phyloP scores from a whole-genome alignment of 2,797 vertebrate species.

The Cuculus canorus region DNA sequence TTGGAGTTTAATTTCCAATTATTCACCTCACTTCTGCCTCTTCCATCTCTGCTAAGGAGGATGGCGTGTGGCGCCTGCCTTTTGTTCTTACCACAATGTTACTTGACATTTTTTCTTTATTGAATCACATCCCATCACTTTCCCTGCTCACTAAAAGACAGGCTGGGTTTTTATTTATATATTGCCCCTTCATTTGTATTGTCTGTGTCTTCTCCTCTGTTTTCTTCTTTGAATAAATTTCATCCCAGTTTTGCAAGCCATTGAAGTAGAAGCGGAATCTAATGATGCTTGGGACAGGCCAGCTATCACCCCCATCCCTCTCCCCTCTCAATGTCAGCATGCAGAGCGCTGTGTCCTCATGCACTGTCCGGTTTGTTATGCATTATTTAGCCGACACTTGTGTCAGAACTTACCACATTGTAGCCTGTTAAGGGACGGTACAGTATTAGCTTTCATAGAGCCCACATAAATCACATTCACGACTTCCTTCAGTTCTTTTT shows the following conservation, averaged over 20 bases:
- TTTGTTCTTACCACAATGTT: conserved; percentile 27
- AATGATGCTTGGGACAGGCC: conserved; percentile 24
- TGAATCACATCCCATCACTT: not conserved
- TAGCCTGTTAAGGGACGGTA: conserved; percentile 43
- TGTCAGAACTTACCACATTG: not conserved
- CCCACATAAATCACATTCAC: conserved; percentile 66
- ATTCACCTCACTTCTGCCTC: not conserved
- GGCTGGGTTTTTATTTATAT: not conserved
- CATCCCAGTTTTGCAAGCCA: not conserved
- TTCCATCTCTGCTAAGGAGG: not conserved
- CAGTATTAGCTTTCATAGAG: conserved; percentile 54
- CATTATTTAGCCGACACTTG: conserved; percentile 33
- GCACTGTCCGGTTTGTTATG: conserved; percentile 7
- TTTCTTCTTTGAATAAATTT: conserved; percentile 12
- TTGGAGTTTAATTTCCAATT: not conserved
- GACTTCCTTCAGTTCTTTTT: conserved; percentile 67
- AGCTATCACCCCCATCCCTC: not conserved
- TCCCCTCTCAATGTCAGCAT: not conserved
- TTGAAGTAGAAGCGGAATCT: not conserved
- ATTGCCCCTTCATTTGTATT: not conserved
- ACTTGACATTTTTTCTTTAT: not conserved
- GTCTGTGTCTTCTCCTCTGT: not conserved
- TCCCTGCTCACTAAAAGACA: not conserved
- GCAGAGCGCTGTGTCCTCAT: not conserved
- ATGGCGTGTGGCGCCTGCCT: not conserved